phyloP scores from a whole-genome alignment of 2,113 vertebrate genomes.

The Esox niger region DNA sequence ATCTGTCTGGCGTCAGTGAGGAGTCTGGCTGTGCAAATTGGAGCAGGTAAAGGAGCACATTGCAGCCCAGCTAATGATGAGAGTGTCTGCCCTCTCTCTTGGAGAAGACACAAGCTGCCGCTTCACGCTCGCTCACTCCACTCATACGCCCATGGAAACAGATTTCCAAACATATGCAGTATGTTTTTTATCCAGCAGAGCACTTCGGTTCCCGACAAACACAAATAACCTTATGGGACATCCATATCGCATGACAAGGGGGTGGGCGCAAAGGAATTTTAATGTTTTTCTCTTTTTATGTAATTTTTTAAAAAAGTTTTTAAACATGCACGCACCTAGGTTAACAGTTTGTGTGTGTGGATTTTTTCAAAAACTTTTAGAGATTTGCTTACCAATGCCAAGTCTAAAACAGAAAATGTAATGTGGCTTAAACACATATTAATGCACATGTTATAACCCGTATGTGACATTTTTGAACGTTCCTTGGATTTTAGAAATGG shows the following conservation, averaged over 20 bases:
- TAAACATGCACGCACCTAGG: conserved; percentile 60
- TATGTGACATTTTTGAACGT: conserved; percentile 44
- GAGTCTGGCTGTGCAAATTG: conserved; percentile 73
- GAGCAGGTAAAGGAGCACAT: conserved; percentile 76
- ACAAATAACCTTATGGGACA: conserved; percentile 78
- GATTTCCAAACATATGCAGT: conserved; percentile 81
- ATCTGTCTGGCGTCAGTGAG: conserved; percentile 77
- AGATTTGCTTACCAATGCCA: conserved; percentile 36
- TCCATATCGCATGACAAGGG: conserved; percentile 74
- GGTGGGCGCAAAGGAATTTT: conserved; percentile 72
- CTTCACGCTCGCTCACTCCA: conserved; percentile 66
- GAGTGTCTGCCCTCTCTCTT: conserved; percentile 77
- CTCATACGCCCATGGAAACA: conserved; percentile 75
- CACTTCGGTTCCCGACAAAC: conserved; percentile 74
- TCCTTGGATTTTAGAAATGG: no score
- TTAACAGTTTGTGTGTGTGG: conserved; percentile 65
- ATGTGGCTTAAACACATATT: conserved; percentile 43
- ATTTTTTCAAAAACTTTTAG: conserved; percentile 63
- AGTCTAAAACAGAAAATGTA: conserved; percentile 57
- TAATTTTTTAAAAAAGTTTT: conserved; percentile 56
- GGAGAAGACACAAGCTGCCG: conserved; percentile 71
- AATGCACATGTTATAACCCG: conserved; percentile 54
- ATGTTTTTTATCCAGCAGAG: conserved; percentile 77
- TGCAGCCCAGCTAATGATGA: conserved; percentile 78
- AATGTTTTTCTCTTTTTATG: conserved; percentile 69